Evolutionary conservation across 1,140 invertebrate species (phyloP), one percentile per base, ranked within the genome.

Genomic region (Steinernema khuongi): DNA sequence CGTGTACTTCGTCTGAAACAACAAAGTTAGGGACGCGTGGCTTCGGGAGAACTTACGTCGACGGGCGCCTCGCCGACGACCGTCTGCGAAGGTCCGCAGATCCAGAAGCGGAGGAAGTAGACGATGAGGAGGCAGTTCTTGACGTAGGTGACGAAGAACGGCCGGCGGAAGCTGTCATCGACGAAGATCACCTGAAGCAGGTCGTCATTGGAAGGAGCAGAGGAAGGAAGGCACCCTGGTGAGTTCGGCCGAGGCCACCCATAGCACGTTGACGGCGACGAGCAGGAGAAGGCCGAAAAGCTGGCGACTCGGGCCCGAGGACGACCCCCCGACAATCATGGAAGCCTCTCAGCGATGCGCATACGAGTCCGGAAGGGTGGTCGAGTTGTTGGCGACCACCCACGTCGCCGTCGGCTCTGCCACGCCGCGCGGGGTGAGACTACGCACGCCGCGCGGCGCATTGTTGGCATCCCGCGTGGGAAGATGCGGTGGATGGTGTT

Each of bases 91-190:
- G 50, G 50, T 60, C 50, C 50, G 30, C 66, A 77, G 1, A 77
- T 19, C 18, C 70, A 31, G 18, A 41, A 77, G 11, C 74, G 50
- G 19, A 77, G 28, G 30, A 77, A 67, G 30, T 77, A 77, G 1
- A 77, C 32, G 2, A 50, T 67, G 1, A 75, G 44, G 0, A 77
- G 41, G 29, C 74, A 75, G 31, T 74, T 66, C 50, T 77, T 77
- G 11, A 77, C 71, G 22, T 77, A 77, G 14, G 74, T 73, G n/a
- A 74, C 75, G 74, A 77, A 77, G 74, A 77, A 77, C 7, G 76
- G 76, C n/a, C 76, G 26, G 7, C 71, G 50, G 67, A 77, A 77
- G 17, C 75, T 68, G 26, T 75, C 75, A 14, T 77, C 76, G 41
- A 76, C 50, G 33, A 77, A 77, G 22, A 77, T 77, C 26, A 72